Base-by-base conservation (phyloP, 1,140 invertebrate genomes). In the Dendroctonus valens region DNA sequence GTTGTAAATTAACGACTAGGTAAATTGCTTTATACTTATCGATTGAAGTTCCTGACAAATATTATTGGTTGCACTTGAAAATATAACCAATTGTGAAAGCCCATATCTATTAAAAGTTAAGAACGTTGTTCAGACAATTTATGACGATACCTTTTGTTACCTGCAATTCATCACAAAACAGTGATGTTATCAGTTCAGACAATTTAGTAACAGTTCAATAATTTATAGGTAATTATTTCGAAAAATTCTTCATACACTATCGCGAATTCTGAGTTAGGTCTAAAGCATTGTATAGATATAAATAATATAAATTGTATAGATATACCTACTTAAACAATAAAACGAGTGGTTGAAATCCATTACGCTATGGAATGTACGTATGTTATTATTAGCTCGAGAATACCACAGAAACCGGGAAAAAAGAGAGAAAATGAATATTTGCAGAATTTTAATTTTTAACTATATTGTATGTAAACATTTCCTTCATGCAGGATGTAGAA, bases 381-480 rank as follows among this genome's bases (percentile, higher is more conserved):
- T 26, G 55, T 59, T 59, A 59, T 59, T 59, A 59, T 46, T 59
- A 59, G 11, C 58, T 46, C 9, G 42, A 14, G 42, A 38, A 48
- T 59, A 49, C 58, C 44, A 38, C n/a, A 51, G 44, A 59, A 59
- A 61, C 44, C 38, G 39, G 49, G 4, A 52, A 48, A 61, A 41
- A 51, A 26, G n/a, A 41, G 59, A 52, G 8, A 52, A 61, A 61
- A 39, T 40, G n/a, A 6, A 12, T 60, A 37, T 49, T 60, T 48
- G 15, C 11, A 26, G 15, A 42, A 60, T 60, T 60, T 60, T 46
- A 15, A 49, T 60, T 49, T 60, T 60, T 49, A 37, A 52, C 38
- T 12, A 58, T 58, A 58, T 58, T 58, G 54, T 58, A 58, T 58
- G 54, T 41, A 58, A 58, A 58, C 39, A 42, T 42, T 41, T 2